Base-by-base conservation (phyloP, 2,113 vertebrate genomes). In the Poeciliopsis turrubarensis region DNA sequence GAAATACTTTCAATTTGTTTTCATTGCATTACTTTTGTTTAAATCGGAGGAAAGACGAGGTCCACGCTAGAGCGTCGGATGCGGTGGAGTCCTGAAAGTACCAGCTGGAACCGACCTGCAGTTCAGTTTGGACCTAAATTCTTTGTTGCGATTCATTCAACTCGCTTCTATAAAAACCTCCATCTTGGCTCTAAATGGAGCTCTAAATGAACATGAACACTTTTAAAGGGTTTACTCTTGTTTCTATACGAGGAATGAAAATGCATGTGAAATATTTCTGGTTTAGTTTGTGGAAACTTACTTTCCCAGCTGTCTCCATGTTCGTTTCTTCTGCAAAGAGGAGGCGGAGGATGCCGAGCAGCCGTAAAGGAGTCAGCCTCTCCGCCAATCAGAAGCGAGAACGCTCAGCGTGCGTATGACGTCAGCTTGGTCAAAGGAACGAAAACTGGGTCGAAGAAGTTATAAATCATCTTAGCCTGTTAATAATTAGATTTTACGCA, bases 261-360 rank as follows among this genome's bases (percentile, higher is more conserved):
- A 34, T 5, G n/a, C n/a, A 73, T 5, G 13, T 1, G 0, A 11
- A 15, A 2, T 0, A 29, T 37, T 11, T 61, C 5, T 47, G 10
- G 22, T 0, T 15, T 12, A 29, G 31, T 82, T 1, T 62, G 0
- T 12, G 14, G 17, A 54, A 71, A 86, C 93, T 92, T 79, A 95
- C 94, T 91, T 94, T 75, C 0, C 93, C 94, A 68, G 80, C 88
- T 41, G 94, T 94, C 71, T 91, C 92, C 94, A 95, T 95, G 84
- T 80, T 89, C 1, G 25, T 7, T 72, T 5, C 47, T 75, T 44
- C 30, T 1, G 44, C 17, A 25, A 19, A 5, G 32, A 70, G 25
- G 31, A 34, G 51, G 57, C 27, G 61, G 64, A 5, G 13, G n/a
- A 0, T 31, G 39, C 17, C 7, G 4, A 0, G 51, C 5, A 13